Evolutionary conservation across 2,797 vertebrate genomes (phyloP), one percentile per base, ranked within the genome.

Genomic region (Selene dorsalis): DNA sequence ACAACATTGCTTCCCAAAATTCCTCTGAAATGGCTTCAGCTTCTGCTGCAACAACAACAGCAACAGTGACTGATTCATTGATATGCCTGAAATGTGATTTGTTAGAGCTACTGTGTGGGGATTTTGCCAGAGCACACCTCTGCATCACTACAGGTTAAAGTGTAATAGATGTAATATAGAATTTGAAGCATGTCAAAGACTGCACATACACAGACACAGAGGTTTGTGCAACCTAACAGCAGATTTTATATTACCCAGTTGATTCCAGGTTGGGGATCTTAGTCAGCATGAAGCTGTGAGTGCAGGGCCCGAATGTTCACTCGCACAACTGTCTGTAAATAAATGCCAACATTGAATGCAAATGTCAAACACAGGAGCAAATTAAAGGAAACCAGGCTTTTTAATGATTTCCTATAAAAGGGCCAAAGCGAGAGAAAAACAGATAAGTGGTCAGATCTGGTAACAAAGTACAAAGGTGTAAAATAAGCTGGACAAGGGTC

Each of bases 251-350:
- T 3, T 22, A 43, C 48, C 10, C 62, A 61, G 63, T 53, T 69
- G 20, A 63, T 77, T 72, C 22, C 45, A 39, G n/a, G 20, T 69
- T 73, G 38, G 53, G 38, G 53, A 59, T 69, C 45, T 52, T 3
- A 35, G 59, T 59, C 63, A 62, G 56, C 41, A n/a, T 61, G 2
- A 67, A 68, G 41, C 47, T 45, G 26, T 28, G 43, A 32, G 28
- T 75, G 48, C 39, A 60, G 0, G 1, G 60, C 24, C 24, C 12
- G 38, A 71, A 67, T 53, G 41, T n/a, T 73, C 28, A 18, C 50
- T 57, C 41, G 47, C 26, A n/a, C 22, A 59, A 14, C 48, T 69
- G 26, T 10, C 17, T 13, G 28, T 32, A 52, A 50, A 32, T 41
- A 1, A 14, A 63, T 24, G 48, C 18, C 41, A 39, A 28, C 59